Evolutionary conservation across 2,888 invertebrate species (phyloP), one percentile per base, ranked within the genome.

Genomic region (Frankliniella intonsa): DNA sequence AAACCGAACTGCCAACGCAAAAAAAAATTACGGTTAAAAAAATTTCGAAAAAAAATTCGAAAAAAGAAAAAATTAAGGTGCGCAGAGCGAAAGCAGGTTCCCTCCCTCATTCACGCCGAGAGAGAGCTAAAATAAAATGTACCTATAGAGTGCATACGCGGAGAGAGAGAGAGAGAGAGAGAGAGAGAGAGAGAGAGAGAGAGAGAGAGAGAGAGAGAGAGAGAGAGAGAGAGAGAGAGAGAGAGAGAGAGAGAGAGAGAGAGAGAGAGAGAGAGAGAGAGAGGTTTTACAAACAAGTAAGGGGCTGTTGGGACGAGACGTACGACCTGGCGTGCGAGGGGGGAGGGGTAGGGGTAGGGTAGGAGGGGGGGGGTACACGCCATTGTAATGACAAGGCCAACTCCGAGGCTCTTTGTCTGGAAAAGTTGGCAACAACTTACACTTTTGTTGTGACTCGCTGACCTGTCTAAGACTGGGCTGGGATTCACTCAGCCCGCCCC

Each of bases 351-450:
- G 69, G 38, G 38, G 55, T 19, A 55, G 55, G 10, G 55, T 19
- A 2, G 55, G 55, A n/a, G 22, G 69, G 69, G 69, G 69, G 69
- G 22, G 22, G 22, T n/a, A 69, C 69, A 69, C 69, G 69, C 69
- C 69, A 76, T 76, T 76, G 69, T 76, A 76, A 76, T 76, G 69
- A 76, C 69, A 76, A 76, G 69, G 69, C 69, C 69, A 76, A 76
- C 69, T 76, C 69, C 9, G 69, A 38, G 38, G 38, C 12, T 22
- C 69, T 76, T 76, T 76, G 69, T 76, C 69, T 76, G 69, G 69
- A 76, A 76, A 76, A 76, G 69, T 76, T 76, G 69, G 69, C 69
- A 76, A 76, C 69, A 76, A 76, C 69, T 76, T 76, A 76, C 69
- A 76, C 69, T 76, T 76, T 76, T 76, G 69, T 76, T 76, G 69